Evolutionary conservation across 92 coral and sea anemone genomes (phyloP).

Genomic region (Isaurus tuberculatus): DNA sequence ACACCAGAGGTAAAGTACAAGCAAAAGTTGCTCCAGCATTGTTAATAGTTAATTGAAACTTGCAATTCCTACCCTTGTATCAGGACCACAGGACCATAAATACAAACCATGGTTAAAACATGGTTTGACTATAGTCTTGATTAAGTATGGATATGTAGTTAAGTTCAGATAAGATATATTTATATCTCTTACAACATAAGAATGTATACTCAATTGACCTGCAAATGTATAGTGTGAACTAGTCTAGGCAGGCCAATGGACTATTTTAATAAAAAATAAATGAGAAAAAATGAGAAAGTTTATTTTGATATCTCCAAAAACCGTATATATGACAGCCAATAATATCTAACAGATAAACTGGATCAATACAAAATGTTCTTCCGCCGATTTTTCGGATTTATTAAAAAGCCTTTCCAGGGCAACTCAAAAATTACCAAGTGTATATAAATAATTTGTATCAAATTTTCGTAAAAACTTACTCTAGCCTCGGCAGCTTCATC

Average conservation of each 20-base stretch:
- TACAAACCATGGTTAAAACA: too few relatives aligned
- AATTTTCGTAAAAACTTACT: slow-evolving; percentile 12
- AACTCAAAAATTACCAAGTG: background rate
- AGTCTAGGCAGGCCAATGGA: background rate
- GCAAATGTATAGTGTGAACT: background rate
- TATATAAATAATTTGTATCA: background rate
- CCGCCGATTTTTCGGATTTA: background rate
- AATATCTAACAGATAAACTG: background rate
- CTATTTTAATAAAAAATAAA: background rate
- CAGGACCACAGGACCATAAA: too few relatives aligned
- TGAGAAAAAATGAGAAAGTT: background rate
- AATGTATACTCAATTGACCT: background rate
- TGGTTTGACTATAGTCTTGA: too few relatives aligned
- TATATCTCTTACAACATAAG: background rate
- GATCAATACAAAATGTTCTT: background rate
- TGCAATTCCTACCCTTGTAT: too few relatives aligned
- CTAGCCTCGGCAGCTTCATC: slow-evolving; percentile 16
- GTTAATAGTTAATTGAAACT: too few relatives aligned
- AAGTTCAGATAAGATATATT: too few relatives aligned
- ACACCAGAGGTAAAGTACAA: too few relatives aligned
- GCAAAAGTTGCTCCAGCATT: too few relatives aligned
- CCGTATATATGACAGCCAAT: background rate
- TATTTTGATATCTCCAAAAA: background rate
- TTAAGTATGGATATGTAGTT: too few relatives aligned
- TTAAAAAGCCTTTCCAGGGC: background rate